Evolutionary conservation across 2,797 vertebrate species (phyloP), one percentile per base, ranked within the genome.

Genomic region (Helicolenus hilgendorfi): DNA sequence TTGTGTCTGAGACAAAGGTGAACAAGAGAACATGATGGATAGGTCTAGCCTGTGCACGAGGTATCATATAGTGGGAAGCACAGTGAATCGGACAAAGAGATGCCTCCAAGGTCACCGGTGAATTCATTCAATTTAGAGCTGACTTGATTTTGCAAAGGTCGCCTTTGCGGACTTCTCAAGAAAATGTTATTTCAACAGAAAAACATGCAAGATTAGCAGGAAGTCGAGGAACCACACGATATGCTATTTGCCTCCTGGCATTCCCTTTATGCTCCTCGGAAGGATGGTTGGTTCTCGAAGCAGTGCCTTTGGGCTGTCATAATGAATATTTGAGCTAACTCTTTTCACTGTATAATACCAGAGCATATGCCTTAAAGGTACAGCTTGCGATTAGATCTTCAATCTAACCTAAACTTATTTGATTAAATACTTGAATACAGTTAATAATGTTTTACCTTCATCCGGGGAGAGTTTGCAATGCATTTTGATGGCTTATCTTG

Each of bases 11-110:
- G 93, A 95, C 93, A 94, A 94, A 94, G 85, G 94, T 92, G 93
- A 96, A 90, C 83, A 88, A 89, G 85, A 79, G 81, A 92, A 89
- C 79, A 84, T 93, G 91, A 96, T 92, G 91, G 94, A 96, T 94
- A 77, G 91, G 91, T 86, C 69, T 0, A 14, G 79, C 45, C 84
- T 20, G 77, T 27, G 76, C 56, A 35, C 13, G 24, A 70, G 60
- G 82, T 58, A 68, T 81, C 85, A 81, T 83, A 84, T 11, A 68
- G 73, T 77, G 73, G 79, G 69, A 71, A 87, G 81, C 75, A 2
- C 56, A 84, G 84, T 68, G 84, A 79, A 86, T 86, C 69, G 63
- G 86, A 91, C 91, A 90, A 80, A 90, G 86, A 76, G 79, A 91
- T 78, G 74, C 72, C 83, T 90, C 76, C 89, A 92, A 95, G 95